Evolutionary conservation across 2,113 vertebrate genomes (phyloP).

Genomic region (Scalopus aquaticus): DNA sequence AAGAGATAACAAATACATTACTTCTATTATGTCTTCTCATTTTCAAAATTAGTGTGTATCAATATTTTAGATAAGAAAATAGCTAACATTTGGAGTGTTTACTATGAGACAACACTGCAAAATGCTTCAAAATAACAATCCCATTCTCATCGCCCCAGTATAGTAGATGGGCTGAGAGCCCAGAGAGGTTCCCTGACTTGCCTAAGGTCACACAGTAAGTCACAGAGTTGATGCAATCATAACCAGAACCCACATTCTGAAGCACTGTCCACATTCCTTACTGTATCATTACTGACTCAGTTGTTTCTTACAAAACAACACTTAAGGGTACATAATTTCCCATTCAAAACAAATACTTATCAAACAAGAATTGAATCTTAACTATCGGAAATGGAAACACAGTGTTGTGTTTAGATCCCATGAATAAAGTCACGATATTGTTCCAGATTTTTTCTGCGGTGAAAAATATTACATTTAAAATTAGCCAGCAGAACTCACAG

Average conservation of each 20-base stretch:
- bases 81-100: not conserved
- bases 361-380: not conserved
- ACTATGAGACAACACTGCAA: not conserved
- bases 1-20: not conserved
- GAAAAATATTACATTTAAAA: no score
- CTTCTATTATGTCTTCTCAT: not conserved
- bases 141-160: not conserved
- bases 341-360: not conserved
- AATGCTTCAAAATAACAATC: not conserved
- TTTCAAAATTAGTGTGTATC: not conserved
- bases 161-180: not conserved
- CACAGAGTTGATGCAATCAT: not conserved
- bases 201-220: not conserved
- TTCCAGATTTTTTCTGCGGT: not conserved
- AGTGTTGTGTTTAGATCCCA: not conserved
- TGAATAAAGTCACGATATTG: not conserved
- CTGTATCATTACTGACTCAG: slow-evolving; percentile 14
- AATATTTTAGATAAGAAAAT: not conserved
- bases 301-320: slow-evolving; percentile 18
- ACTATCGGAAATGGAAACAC: not conserved
- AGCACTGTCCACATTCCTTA: not conserved
- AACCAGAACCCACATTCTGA: not conserved
- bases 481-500: no score
- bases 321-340: not conserved
- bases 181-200: not conserved